These are phyloP conservation scores for Muscicapa striata DNA, from an alignment of 2,797 vertebrate genomes.

Conservation along the genomic window DNA sequence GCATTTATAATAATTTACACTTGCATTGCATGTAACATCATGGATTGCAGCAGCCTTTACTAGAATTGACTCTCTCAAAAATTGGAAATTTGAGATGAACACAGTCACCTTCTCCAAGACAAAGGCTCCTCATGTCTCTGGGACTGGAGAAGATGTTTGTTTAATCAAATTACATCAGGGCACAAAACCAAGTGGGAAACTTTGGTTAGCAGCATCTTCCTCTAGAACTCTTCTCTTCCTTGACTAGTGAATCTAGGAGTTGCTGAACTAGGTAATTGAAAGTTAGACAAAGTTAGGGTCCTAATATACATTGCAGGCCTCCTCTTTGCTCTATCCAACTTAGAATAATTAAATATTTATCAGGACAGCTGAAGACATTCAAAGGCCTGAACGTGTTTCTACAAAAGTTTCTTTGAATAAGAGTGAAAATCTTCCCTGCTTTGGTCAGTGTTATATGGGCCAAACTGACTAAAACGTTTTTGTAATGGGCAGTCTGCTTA, in stretches of 20 bases:
- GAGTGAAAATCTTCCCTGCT: neutral
- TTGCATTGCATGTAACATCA: neutral
- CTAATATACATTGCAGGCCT: neutral
- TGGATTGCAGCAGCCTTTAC: neutral
- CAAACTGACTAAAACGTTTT: neutral
- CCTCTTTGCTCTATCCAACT: neutral
- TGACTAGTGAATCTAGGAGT: neutral
- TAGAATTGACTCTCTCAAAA: neutral
- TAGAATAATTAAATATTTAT: neutral
- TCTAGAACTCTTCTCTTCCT: neutral
- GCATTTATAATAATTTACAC: neutral
- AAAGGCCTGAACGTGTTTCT: neutral
- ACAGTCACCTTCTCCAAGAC: neutral
- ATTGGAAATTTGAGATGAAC: neutral
- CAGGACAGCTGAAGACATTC: neutral
- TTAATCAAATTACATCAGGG: neutral
- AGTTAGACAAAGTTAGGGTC: neutral
- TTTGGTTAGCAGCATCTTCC: neutral
- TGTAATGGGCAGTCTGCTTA: neutral
- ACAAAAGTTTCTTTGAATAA: neutral
- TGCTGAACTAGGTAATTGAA: neutral
- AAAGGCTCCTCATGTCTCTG: neutral
- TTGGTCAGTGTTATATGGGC: neutral
- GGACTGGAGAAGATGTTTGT: neutral
- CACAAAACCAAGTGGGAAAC: neutral